Conservation (phyloP, 2,113 vertebrate genomes). For the Phalacrocorax pelagicus region DNA sequence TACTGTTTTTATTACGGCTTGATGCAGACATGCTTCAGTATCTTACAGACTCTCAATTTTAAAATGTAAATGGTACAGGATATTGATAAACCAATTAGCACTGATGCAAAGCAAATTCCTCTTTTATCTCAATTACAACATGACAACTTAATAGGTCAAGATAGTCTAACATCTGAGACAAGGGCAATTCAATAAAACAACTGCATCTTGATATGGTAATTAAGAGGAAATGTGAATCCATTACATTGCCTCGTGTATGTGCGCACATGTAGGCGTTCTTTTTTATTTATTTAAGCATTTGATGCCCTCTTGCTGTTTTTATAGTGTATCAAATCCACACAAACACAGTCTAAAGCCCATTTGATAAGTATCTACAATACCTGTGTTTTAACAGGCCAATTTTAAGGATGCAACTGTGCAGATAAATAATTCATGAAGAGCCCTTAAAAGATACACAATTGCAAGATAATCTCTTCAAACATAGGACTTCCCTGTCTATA, state of each 20-base stretch:
- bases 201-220: constrained; percentile 84
- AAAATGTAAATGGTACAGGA: constrained; percentile 83
- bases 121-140: constrained; percentile 88
- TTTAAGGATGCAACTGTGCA: background rate
- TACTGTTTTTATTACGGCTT: constrained; percentile 68
- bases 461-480: background rate
- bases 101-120: constrained; percentile 87
- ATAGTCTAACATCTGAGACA: constrained; percentile 87
- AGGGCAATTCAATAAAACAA: constrained; percentile 85
- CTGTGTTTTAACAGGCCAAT: background rate
- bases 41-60: constrained; percentile 78
- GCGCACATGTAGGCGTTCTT: background rate
- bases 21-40: constrained; percentile 67
- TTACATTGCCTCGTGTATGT: constrained; percentile 65
- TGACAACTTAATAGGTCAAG: constrained; percentile 88
- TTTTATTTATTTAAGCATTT: constrained; percentile 56
- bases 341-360: background rate
- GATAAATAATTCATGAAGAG: constrained; percentile 1
- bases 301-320: constrained; percentile 52
- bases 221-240: constrained; percentile 82
- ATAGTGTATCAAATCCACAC: constrained; percentile 36
- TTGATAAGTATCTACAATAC: background rate
- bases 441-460: background rate
- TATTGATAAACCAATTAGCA: constrained; percentile 90
- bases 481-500: background rate